Conservation (phyloP, 2,797 vertebrate genomes). For the Crenuchus spilurus region DNA sequence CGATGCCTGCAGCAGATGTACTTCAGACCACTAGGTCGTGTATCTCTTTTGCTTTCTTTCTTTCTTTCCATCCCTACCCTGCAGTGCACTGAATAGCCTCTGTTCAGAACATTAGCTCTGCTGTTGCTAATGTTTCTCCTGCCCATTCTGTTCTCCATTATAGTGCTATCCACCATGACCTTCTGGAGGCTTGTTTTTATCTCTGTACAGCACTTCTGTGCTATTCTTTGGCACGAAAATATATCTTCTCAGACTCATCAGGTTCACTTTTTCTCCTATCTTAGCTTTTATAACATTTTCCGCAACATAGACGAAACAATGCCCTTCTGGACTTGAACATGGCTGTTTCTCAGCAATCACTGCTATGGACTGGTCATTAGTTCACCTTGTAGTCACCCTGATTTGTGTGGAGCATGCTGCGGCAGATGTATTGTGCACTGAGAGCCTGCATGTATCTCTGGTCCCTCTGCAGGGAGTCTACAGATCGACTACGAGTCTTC, state of each 20-base stretch:
- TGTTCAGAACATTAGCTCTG: constrained; percentile 53
- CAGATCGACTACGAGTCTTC: constrained; percentile 48
- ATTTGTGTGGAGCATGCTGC: constrained; percentile 4
- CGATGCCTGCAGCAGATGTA: background rate
- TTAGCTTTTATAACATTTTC: background rate
- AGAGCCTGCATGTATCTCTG: constrained; percentile 15
- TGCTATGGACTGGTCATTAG: constrained; percentile 5
- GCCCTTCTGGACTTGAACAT: no score
- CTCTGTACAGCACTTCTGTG: no score
- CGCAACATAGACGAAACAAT: background rate
- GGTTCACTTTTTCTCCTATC: no score
- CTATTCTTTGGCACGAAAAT: no score
- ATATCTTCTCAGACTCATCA: no score
- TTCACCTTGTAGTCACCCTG: constrained; percentile 32
- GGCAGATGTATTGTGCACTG: constrained; percentile 6
- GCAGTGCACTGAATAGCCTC: constrained; percentile 30
- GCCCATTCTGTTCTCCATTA: constrained; percentile 39
- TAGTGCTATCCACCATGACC: constrained; percentile 33
- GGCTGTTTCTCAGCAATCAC: no score
- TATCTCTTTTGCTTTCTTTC: constrained; percentile 18
- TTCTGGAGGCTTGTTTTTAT: no score
- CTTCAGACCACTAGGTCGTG: background rate
- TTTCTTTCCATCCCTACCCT: constrained; percentile 14
- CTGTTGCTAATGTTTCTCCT: constrained; percentile 49
- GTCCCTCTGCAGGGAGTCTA: constrained; percentile 21